phyloP scores from a whole-genome alignment of 2,113 vertebrate species.

The Mustelus asterias region DNA sequence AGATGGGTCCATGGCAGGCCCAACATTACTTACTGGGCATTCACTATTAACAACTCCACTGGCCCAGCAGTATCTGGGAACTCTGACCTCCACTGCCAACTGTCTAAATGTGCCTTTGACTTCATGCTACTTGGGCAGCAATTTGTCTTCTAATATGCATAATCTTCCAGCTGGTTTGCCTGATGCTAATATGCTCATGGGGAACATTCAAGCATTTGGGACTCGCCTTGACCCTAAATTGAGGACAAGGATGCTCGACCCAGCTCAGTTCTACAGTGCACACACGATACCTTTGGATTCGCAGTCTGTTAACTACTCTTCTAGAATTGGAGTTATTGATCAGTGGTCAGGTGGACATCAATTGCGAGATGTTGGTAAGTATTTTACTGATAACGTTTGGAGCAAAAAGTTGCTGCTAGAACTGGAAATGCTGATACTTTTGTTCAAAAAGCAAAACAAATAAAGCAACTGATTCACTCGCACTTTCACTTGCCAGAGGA shows the following conservation, averaged over 20 bases:
- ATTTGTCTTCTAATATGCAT: conserved; percentile 52
- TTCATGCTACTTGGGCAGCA: conserved; percentile 22
- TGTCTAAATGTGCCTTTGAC: conserved; percentile 24
- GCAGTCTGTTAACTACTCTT: conserved; percentile 50
- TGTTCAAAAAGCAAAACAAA: neutral
- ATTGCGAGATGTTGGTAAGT: conserved; percentile 61
- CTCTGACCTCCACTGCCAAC: conserved; percentile 44
- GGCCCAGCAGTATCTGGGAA: conserved; percentile 60
- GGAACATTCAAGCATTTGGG: conserved; percentile 52
- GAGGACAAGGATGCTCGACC: conserved; percentile 46
- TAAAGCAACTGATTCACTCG: neutral
- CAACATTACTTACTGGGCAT: conserved; percentile 52
- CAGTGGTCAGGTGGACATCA: conserved; percentile 53
- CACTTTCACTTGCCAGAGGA: neutral
- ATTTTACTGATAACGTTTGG: neutral
- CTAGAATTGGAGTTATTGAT: conserved; percentile 46
- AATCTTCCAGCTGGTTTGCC: conserved; percentile 49
- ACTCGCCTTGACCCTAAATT: conserved; percentile 50
- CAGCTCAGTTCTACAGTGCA: conserved; percentile 52
- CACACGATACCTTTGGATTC: conserved; percentile 52
- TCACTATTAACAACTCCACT: conserved; percentile 55
- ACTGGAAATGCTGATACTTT: neutral
- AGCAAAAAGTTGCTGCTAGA: neutral
- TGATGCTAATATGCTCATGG: conserved; percentile 46
- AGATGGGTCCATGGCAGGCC: conserved; percentile 48